Evolutionary conservation across 2,113 vertebrate species (phyloP).

Genomic region (Thermophis baileyi): DNA sequence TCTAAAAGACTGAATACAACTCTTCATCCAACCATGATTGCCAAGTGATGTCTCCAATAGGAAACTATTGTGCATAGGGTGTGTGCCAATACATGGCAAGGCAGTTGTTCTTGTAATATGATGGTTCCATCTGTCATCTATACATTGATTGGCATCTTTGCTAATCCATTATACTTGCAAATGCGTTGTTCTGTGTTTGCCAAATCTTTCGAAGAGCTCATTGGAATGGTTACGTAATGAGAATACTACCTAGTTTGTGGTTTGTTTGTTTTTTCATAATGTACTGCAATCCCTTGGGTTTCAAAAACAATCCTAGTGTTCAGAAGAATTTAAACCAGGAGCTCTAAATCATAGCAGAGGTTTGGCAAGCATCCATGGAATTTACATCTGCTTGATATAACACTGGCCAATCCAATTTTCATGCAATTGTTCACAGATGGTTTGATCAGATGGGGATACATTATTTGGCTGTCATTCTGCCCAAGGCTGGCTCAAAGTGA

Average conservation of each 20-base stretch:
- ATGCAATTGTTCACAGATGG: slow-evolving; percentile 6
- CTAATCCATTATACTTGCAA: not conserved
- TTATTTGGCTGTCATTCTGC: not conserved
- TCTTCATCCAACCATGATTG: not conserved
- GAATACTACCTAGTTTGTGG: not conserved
- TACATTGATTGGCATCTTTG: not conserved
- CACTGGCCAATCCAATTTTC: not conserved
- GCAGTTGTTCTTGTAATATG: not conserved
- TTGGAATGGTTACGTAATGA: not conserved
- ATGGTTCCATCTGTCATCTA: not conserved
- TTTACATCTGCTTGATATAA: slow-evolving; percentile 9
- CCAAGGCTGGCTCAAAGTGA: not conserved
- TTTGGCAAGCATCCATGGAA: slow-evolving; percentile 7
- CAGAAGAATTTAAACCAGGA: not conserved
- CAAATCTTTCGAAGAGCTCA: not conserved
- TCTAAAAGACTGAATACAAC: not conserved
- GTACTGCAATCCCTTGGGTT: not conserved
- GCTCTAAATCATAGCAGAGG: slow-evolving; percentile 2
- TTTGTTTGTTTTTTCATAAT: not conserved
- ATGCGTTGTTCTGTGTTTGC: not conserved
- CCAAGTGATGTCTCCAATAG: not conserved
- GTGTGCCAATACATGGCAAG: not conserved
- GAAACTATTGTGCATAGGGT: not conserved
- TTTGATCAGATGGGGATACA: not conserved
- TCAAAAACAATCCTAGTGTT: not conserved